These are phyloP conservation scores for Oryzias javanicus DNA, from an alignment of 2,113 vertebrate species.

Conservation along the genomic window DNA sequence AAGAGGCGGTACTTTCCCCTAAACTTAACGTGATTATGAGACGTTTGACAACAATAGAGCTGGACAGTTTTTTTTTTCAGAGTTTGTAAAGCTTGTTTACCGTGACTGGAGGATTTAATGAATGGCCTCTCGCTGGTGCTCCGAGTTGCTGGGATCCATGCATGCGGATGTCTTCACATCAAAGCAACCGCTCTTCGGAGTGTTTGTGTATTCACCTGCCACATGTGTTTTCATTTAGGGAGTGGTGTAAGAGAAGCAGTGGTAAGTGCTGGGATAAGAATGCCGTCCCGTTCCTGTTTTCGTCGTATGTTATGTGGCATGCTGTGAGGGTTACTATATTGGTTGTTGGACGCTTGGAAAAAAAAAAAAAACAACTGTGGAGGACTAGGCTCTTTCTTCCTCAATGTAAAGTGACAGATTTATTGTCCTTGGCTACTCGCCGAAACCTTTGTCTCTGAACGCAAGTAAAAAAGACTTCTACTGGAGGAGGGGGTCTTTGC, in stretches of 20 bases:
- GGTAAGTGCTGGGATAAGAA: conserved; percentile 43
- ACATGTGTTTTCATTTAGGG: conserved; percentile 63
- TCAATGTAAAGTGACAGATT: conserved; percentile 65
- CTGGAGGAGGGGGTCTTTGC: conserved; percentile 7
- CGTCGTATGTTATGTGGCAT: conserved; percentile 21
- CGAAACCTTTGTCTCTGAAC: conserved; percentile 48
- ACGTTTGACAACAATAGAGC: conserved; percentile 1
- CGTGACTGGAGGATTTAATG: conserved; percentile 10
- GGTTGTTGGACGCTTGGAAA: conserved; percentile 38
- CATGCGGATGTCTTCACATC: conserved; percentile 49
- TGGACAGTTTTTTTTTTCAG: conserved; percentile 26
- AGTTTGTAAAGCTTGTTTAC: conserved; percentile 28
- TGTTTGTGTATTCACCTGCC: conserved; percentile 67
- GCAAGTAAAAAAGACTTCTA: conserved; percentile 27
- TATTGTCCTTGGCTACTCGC: conserved; percentile 61
- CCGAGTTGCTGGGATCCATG: conserved; percentile 9
- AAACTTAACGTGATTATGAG: no score
- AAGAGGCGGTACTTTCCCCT: no score
- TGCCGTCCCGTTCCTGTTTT: conserved; percentile 54
- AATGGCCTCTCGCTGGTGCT: conserved; percentile 35
- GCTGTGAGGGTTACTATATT: conserved; percentile 37
- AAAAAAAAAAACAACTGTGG: conserved; percentile 40
- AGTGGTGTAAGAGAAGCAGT: conserved; percentile 36
- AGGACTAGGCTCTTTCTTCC: conserved; percentile 28
- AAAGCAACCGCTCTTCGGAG: conserved; percentile 44